Evolutionary conservation across 2,113 vertebrate genomes (phyloP).

Genomic region (Sapajus apella): DNA sequence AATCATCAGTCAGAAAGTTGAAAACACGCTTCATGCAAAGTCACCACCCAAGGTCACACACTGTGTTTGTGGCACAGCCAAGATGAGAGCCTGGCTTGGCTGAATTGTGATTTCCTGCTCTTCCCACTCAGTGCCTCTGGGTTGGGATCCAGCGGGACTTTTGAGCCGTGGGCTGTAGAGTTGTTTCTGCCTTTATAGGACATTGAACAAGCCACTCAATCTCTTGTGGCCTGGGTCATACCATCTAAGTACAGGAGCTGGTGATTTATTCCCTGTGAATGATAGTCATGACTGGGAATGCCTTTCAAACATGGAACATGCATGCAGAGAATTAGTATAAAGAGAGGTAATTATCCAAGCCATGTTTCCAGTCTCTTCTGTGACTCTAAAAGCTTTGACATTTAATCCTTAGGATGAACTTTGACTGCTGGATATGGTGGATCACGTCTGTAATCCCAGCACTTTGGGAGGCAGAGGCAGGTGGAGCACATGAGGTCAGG

Average conservation of each 20-base stretch:
- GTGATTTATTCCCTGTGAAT: not conserved
- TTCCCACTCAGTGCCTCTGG: not conserved
- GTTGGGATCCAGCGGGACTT: fast-evolving
- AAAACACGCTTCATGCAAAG: not conserved
- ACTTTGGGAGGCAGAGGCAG: too few relatives aligned
- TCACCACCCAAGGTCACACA: not conserved
- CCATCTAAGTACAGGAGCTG: not conserved
- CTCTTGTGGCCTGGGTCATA: not conserved
- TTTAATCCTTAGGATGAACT: not conserved
- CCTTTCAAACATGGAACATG: not conserved
- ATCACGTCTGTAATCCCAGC: too few relatives aligned
- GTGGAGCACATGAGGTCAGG: too few relatives aligned
- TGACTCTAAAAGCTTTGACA: not conserved
- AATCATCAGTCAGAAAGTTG: not conserved
- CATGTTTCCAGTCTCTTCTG: not conserved
- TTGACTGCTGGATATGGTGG: too few relatives aligned
- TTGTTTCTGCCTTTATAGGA: not conserved
- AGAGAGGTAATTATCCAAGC: not conserved
- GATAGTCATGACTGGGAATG: not conserved
- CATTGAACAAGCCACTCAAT: fast-evolving
- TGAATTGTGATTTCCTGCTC: not conserved
- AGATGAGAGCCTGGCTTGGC: fast-evolving
- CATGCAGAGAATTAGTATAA: not conserved
- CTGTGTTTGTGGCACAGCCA: fast-evolving
- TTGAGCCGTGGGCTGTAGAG: fast-evolving